Base-by-base conservation (phyloP, 1,140 invertebrate species). In the Hylaeus anthracinus region DNA sequence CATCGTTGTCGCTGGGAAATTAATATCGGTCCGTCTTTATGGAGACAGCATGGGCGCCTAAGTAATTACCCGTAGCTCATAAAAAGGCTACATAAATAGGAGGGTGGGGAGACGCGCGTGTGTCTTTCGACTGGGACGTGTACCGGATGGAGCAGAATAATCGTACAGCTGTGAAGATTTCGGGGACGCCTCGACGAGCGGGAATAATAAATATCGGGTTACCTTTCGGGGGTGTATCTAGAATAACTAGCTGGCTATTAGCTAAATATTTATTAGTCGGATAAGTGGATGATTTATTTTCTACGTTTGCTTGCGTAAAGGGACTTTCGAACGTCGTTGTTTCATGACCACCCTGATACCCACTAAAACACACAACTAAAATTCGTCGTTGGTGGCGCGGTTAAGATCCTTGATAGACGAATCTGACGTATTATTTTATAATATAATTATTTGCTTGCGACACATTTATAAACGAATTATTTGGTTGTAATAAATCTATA, bases 211-310 rank as follows among this genome's bases (percentile, higher is more conserved):
- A 87, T 87, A 87, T 86, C 85, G 61, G 60, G 76, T 86, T 86
- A 83, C 84, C 61, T 83, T 86, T 51, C 14, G 64, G 60, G 39
- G 72, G 72, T 69, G 85, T 76, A 73, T 86, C 75, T 69, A 69
- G 79, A 81, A 81, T 83, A 76, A 86, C 76, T 85, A 79, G 81
- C 73, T n/a, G 72, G 73, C 85, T 87, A 87, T 87, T 87, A 86
- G 81, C 72, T 83, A 86, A 86, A 87, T 87, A 87, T 87, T 87
- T 87, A 87, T 87, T 87, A 86, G 84, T 43, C 55, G 81, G 85
- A 87, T 87, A 87, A 87, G 85, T 72, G 75, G 67, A 67, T 86
- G 84, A 87, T 87, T 83, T 87, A 87, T 81, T 82, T 26, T 43
- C 48, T 2, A 12, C 55, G 26, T 43, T 41, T 48, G 55, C 73